These are phyloP conservation scores for Zosterops pallidus DNA, from an alignment of 2,113 vertebrate species.

Conservation along the genomic window DNA sequence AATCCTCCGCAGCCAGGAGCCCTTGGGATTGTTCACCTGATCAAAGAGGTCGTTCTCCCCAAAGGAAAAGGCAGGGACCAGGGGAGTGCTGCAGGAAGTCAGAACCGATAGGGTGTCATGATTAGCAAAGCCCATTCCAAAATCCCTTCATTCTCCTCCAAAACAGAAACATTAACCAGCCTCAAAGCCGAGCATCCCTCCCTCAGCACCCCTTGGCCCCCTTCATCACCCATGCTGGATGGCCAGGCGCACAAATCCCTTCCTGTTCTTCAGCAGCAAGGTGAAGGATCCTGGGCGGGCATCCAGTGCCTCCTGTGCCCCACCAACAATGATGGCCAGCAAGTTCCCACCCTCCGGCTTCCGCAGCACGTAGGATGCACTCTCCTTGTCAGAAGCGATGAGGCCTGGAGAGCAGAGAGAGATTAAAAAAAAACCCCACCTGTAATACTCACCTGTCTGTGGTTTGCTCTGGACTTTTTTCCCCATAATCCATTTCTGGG, in stretches of 20 bases:
- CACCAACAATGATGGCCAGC: slow-evolving; percentile 83
- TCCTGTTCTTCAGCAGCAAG: slow-evolving; percentile 84
- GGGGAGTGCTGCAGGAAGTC: slow-evolving; percentile 70
- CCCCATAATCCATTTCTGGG: background rate
- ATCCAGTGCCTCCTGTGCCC: slow-evolving; percentile 87
- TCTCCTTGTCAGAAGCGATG: slow-evolving; percentile 84
- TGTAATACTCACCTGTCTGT: rapidly evolving
- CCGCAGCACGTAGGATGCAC: slow-evolving; percentile 75
- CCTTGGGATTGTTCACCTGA: slow-evolving; percentile 83
- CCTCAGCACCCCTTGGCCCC: too few species aligned
- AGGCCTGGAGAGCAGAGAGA: slow-evolving; percentile 76
- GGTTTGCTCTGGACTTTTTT: background rate
- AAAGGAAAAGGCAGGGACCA: slow-evolving; percentile 91
- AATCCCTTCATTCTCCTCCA: background rate
- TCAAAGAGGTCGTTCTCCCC: slow-evolving; percentile 91
- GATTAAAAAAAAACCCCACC: background rate
- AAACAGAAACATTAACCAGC: background rate
- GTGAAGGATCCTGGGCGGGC: slow-evolving; percentile 83
- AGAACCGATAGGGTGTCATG: background rate
- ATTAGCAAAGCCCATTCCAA: background rate
- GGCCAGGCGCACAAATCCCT: slow-evolving; percentile 92
- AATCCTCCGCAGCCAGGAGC: slow-evolving; percentile 80
- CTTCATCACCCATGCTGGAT: slow-evolving; percentile 82
- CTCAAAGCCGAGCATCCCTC: rapidly evolving
- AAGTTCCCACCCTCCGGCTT: slow-evolving; percentile 75